Evolutionary conservation across 1,140 invertebrate species (phyloP).

Genomic region (Babylonia areolata): DNA sequence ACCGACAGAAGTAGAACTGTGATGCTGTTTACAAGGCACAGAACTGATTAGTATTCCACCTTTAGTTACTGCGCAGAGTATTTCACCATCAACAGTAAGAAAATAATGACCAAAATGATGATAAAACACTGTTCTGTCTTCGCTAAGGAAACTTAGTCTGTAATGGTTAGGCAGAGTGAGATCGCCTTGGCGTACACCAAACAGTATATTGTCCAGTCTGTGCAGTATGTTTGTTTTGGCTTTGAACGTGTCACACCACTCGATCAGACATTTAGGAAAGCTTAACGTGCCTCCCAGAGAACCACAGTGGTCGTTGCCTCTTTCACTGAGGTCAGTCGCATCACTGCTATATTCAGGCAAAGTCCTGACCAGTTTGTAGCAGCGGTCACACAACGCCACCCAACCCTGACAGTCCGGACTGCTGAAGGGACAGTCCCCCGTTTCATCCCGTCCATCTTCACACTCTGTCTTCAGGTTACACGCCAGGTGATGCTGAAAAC

Average conservation of each 20-base stretch:
- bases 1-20: not conserved
- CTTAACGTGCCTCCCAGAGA: not conserved
- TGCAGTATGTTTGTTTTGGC: not conserved
- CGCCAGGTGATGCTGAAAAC: not conserved
- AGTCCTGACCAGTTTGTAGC: no score
- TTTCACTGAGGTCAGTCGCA: no score
- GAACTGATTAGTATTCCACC: no score
- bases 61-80: no score
- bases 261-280: not conserved
- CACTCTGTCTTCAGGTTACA: constrained; percentile 27
- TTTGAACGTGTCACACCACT: not conserved
- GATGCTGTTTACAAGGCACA: not conserved
- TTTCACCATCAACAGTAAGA: no score
- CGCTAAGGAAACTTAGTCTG: not conserved
- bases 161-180: not conserved
- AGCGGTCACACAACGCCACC: not conserved
- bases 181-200: not conserved
- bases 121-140: not conserved
- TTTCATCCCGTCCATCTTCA: constrained; percentile 1
- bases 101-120: not conserved
- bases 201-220: not conserved
- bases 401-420: not conserved
- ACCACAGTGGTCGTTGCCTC: not conserved
- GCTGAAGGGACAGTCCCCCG: not conserved
- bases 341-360: no score